A percentile compares a stretch with the other conserved stretches of the same genome.
phyloP scores from a whole-genome alignment of 2,888 invertebrate species.

The Andrena camellia region DNA sequence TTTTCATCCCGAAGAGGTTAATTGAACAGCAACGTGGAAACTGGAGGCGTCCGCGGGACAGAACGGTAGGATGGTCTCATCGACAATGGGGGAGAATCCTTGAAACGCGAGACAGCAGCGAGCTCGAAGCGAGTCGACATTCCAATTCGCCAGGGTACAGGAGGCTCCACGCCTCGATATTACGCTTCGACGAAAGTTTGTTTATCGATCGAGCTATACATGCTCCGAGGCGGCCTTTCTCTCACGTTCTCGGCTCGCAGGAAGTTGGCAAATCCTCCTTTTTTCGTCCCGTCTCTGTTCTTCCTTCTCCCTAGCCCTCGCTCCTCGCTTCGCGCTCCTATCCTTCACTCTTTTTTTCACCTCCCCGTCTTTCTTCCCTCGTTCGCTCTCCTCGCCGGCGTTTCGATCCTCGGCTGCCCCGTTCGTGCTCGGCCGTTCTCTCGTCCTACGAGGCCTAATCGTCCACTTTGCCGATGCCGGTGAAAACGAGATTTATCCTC shows the following conservation, averaged over 20 bases:
- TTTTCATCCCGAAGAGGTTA: background rate
- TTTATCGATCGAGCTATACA: constrained; percentile 68
- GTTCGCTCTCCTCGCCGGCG: background rate
- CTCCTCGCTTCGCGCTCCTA: constrained; percentile 16
- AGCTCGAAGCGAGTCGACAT: constrained; percentile 35
- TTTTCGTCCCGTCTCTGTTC: constrained; percentile 50
- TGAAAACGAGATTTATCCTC: constrained; percentile 57
- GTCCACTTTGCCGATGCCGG: constrained; percentile 46
- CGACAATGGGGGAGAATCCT: constrained; percentile 5
- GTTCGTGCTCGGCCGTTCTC: constrained; percentile 16
- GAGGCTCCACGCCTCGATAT: constrained; percentile 66
- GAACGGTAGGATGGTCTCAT: background rate
- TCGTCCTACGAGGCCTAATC: constrained; percentile 45
- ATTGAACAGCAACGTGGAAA: constrained; percentile 1
- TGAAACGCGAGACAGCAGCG: constrained; percentile 26
- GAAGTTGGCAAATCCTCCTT: constrained; percentile 66
- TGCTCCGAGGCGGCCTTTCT: constrained; percentile 64
- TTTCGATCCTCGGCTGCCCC: constrained; percentile 16
- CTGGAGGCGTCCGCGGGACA: background rate
- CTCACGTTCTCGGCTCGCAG: constrained; percentile 68
- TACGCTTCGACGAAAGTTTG: constrained; percentile 68
- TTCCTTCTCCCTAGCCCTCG: constrained; percentile 11
- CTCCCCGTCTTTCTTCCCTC: constrained; percentile 10
- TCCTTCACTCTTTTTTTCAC: constrained; percentile 37
- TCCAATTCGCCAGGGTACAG: constrained; percentile 51